Evolutionary conservation across 2,888 invertebrate genomes (phyloP), one percentile per base, ranked within the genome.

Genomic region (Drosophila formosana): DNA sequence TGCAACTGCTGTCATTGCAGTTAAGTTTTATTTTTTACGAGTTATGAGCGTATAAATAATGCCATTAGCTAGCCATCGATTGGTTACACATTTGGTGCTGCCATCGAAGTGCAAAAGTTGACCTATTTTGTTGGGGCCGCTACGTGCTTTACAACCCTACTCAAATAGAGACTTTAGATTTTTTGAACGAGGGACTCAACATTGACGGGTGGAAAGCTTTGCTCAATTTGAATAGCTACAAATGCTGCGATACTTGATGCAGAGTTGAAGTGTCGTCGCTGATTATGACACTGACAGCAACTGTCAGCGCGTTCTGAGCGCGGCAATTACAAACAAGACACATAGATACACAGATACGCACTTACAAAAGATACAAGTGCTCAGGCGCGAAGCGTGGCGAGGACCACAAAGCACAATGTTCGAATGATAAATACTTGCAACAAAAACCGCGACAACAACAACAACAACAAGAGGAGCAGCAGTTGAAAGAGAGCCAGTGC

Each of bases 241-340:
- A 49, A 23, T 11, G 34, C 34, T 51, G n/a, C 32, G 37, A 37
- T 13, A 51, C 60, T 58, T 45, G 53, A 50, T 28, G 49, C 60
- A 57, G 49, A 37, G 68, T 56, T 77, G 49, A 75, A 77, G 80
- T 71, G 76, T 78, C 61, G 71, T 32, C 61, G 57, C 72, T 86
- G 88, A 83, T 88, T 88, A 82, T 85, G 80, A 72, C 75, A 82
- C 85, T 78, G 85, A 81, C 76, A 76, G 72, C 13, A 30, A 61
- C 82, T 82, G 80, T 74, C 74, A 66, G 68, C 23, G 25, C 37
- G 53, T 72, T 66, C 61, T 60, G 58, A 57, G 55, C 69, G 73
- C 75, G 76, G 76, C 75, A 77, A 66, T 76, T 78, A 75, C 69
- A 78, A 74, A 75, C 73, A 32, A 63, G 63, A 71, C 61, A 70